Evolutionary conservation across 2,888 invertebrate genomes (phyloP).

Genomic region (Himalopsyche japonica): DNA sequence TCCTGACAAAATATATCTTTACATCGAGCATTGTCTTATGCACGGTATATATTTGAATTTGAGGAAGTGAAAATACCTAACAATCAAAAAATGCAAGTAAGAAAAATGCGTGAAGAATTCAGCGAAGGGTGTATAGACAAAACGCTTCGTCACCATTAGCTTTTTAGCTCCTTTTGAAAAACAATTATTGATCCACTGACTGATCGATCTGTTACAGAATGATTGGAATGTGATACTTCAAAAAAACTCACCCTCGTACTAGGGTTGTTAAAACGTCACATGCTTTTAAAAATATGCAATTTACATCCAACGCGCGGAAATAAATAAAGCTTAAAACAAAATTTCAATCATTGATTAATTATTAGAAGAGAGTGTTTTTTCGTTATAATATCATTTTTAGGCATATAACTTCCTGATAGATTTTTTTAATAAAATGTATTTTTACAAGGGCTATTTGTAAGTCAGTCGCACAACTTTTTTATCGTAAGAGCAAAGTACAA

Average conservation of each 20-base stretch:
- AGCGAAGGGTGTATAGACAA: neutral
- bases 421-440: no score
- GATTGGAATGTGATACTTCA: neutral
- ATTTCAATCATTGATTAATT: no score
- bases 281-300: neutral
- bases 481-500: no score
- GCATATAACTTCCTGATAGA: no score
- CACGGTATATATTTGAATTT: no score
- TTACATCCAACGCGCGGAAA: neutral
- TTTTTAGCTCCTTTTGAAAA: neutral
- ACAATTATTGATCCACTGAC: neutral
- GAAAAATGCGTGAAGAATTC: neutral
- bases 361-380: no score
- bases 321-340: no score
- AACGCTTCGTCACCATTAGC: neutral
- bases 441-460: no score
- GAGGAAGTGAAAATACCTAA: neutral
- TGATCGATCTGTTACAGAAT: neutral
- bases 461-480: no score
- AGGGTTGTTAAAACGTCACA: neutral
- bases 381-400: no score
- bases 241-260: neutral
- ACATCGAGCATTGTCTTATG: no score
- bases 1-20: no score
- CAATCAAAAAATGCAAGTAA: neutral